phyloP scores from a whole-genome alignment of 2,113 vertebrate genomes.

The Mohoua ochrocephala region DNA sequence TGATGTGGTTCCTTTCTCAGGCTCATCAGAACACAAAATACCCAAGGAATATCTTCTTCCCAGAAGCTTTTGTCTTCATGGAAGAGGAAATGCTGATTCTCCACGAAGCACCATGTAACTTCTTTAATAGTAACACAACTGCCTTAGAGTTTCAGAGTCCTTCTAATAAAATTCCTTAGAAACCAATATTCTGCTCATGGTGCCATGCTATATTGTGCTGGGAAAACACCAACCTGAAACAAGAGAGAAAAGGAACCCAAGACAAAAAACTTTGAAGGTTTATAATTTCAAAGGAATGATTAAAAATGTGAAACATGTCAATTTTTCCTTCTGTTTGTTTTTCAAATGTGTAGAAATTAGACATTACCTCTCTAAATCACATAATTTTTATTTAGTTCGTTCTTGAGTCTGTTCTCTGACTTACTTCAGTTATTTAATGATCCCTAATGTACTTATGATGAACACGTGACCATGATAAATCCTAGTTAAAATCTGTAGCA shows the following conservation, averaged over 20 bases:
- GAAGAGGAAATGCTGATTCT: neutral
- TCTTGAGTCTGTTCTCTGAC: neutral
- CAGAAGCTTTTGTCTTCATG: neutral
- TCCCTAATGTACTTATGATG: neutral
- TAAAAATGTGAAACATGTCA: neutral
- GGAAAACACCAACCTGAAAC: neutral
- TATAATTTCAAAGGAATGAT: neutral
- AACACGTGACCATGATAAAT: neutral
- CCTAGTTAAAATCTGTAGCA: neutral
- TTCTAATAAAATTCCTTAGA: neutral
- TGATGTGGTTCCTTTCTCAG: neutral
- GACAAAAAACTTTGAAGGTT: neutral
- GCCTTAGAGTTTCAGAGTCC: neutral
- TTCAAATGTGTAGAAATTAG: neutral
- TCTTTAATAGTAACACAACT: neutral
- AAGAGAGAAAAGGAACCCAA: neutral
- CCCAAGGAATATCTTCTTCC: neutral
- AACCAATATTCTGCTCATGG: neutral
- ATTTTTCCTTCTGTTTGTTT: neutral
- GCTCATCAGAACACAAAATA: neutral
- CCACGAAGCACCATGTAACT: neutral
- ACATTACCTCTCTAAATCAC: neutral
- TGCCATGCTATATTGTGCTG: neutral
- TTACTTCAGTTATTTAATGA: neutral
- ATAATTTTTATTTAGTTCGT: neutral